Evolutionary conservation across 2,797 vertebrate genomes (phyloP).

Genomic region (Eulemur rubriventer): DNA sequence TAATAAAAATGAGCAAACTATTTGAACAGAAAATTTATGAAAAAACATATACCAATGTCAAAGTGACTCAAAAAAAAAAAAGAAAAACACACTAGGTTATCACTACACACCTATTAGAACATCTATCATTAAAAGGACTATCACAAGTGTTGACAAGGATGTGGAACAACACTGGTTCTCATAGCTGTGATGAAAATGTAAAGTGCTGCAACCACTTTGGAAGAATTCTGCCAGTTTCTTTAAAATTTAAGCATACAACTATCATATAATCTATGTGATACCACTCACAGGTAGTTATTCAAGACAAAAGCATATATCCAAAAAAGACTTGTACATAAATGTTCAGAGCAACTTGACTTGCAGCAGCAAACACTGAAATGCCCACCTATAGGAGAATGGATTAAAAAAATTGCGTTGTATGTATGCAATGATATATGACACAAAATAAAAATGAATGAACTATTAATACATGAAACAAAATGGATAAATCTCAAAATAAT

Average conservation of each 20-base stretch:
- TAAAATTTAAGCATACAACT: background rate
- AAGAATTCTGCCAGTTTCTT: background rate
- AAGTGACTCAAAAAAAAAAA: background rate
- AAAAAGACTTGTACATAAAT: background rate
- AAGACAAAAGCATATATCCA: background rate
- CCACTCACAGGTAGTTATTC: background rate
- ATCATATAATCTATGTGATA: background rate
- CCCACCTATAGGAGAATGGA: background rate
- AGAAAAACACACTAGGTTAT: background rate
- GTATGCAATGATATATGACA: background rate
- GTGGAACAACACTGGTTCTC: background rate
- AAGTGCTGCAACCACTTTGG: background rate
- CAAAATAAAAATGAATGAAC: background rate
- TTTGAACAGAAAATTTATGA: background rate
- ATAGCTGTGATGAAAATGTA: background rate
- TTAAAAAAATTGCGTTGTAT: background rate
- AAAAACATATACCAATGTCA: background rate
- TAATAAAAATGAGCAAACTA: background rate
- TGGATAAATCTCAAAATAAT: background rate
- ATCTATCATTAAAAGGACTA: background rate
- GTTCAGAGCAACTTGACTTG: background rate
- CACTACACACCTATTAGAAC: background rate
- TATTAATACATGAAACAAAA: background rate
- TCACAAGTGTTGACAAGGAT: background rate
- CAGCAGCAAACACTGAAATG: background rate